Evolutionary conservation across 2,888 invertebrate species (phyloP), one percentile per base, ranked within the genome.

Genomic region (Tenthredo livida): DNA sequence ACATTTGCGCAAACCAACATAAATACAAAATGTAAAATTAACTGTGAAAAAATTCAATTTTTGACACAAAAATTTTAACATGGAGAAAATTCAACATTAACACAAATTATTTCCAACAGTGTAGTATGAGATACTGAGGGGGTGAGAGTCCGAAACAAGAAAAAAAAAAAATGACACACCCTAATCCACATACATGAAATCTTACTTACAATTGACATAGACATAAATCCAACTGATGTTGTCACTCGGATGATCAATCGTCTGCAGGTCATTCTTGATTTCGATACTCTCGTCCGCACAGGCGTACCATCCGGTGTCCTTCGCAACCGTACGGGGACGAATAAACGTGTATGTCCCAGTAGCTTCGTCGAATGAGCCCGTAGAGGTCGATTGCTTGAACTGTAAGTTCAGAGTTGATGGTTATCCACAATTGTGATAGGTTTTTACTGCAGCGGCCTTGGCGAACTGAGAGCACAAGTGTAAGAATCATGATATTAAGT

Each of bases 261-360:
- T 65, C 33, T 88, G 75, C 21, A 82, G 78, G 15, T 87, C 84
- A 3, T 77, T n/a, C 15, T 47, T 85, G 4, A 88, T 82, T 9
- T 87, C 47, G 5, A 89, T 84, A 6, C 88, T 86, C 3, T 78
- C 50, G 65, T 91, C 86, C 6, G 89, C 88, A 65, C 93, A 93
- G 40, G 92, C 92, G 77, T 93, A 93, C 89, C 91, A 91, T 10
- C 93, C 93, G 0, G 93, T 92, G 50, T 93, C 92, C 0, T 90
- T 90, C 29, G 85, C 85, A 3, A 90, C 85, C 0, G 91, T 88
- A 3, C 86, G 4, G 0, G 84, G 80, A 75, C 90, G 89, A 72
- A 83, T 43, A 25, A 83, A 70, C 40, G 65, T 70, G 47, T 83
- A 67, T 2, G 43, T 29, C 5, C 67, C 47, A 47, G 40, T 10